Base-by-base conservation (phyloP, 1,140 invertebrate species). In the Lethocerus indicus region DNA sequence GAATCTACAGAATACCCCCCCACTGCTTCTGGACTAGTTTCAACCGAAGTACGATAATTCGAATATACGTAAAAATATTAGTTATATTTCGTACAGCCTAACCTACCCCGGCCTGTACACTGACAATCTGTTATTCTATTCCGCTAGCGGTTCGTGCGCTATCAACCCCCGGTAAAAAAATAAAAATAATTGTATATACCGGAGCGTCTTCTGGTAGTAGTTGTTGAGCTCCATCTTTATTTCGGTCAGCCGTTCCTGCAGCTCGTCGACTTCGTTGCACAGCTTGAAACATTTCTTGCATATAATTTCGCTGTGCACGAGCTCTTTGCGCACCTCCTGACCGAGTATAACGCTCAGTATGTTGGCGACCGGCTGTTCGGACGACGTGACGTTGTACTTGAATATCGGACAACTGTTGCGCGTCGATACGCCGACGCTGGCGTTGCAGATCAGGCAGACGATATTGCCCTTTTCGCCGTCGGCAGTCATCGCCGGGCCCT, bases 271-370 rank as follows among this genome's bases (percentile, higher is more conserved):
- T 66, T 80, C 75, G 54, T 70, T 69, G 43, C 75, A 66, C 25
- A 74, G 57, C 61, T 73, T 73, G 54, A 64, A 77, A 57, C 77
- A 79, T 55, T 77, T 78, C 61, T 74, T 76, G 59, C 76, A 79
- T 18, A 78, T 60, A 21, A 76, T 60, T 42, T 63, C 58, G 20
- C 70, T 72, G 57, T 75, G 72, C 2, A 66, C 64, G 50, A 61
- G 60, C 5, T 70, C 61, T 55, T 69, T 61, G 27, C 58, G 66
- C 4, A 76, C 55, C 47, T 69, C 61, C 41, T 60, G 63, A 27
- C 69, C 65, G 29, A 76, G 58, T n/a, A 75, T 58, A 32, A 63
- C 57, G 42, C 63, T 64, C 55, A 79, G 66, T 7, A 65, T 60
- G 49, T 64, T 56, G 14, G 63, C 58, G 18, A 76, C 61, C 16